Conservation (phyloP, 2,888 invertebrate genomes). For the Ormyrus pomaceus region DNA sequence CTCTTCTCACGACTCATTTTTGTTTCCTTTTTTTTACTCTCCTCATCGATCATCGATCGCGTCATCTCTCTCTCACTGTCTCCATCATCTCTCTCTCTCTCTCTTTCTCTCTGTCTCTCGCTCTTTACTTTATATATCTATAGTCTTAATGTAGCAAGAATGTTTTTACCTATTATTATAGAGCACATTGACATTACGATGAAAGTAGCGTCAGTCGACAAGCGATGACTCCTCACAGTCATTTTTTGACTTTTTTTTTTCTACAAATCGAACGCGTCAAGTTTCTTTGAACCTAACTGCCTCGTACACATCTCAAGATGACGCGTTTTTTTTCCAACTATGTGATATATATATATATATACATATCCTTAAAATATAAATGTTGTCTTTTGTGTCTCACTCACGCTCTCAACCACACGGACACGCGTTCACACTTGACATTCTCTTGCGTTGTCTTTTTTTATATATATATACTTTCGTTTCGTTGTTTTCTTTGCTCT, state of each 20-base stretch:
- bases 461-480: not conserved
- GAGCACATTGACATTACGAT: not conserved
- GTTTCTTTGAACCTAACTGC: too few species aligned
- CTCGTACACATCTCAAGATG: too few species aligned
- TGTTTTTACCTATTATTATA: not conserved
- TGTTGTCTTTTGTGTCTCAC: conserved; percentile 56
- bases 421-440: conserved; percentile 40
- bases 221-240: conserved; percentile 25
- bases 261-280: too few species aligned
- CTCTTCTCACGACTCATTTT: not conserved
- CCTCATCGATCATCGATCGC: conserved; percentile 21
- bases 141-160: conserved; percentile 14
- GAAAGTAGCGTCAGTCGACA: conserved; percentile 45
- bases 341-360: conserved; percentile 27
- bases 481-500: not conserved
- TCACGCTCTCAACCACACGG: conserved; percentile 53
- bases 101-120: not conserved
- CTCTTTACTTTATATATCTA: too few species aligned
- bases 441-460: conserved; percentile 25
- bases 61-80: not conserved
- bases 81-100: not conserved
- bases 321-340: too few species aligned
- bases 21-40: not conserved
- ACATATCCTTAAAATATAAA: conserved; percentile 31
- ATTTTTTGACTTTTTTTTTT: conserved; percentile 6